Evolutionary conservation across 2,888 invertebrate species (phyloP), one percentile per base, ranked within the genome.

Genomic region (Cephus rjabovi): DNA sequence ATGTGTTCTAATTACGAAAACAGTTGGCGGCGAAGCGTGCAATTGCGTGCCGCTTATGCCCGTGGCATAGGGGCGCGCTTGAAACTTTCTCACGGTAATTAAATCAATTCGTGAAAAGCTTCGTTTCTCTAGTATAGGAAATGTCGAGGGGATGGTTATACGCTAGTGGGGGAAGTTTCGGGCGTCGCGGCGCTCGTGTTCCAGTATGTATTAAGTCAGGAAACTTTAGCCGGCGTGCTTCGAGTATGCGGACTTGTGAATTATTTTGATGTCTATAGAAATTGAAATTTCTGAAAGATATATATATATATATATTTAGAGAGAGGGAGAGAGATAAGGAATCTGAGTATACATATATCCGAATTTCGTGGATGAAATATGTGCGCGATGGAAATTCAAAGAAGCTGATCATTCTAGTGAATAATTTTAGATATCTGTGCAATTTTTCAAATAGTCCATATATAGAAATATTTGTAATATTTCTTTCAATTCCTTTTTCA

Each of bases 41-140:
- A 0, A 71, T 71, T 71, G 71, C 71, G 31, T 34, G 15, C 30
- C 34, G 71, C 71, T 12, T 23, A 35, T 70, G 71, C 12, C 15
- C 31, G 31, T 12, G 31, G 31, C 31, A 71, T 71, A 33, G 33
- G 71, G 12, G 33, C 33, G 11, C 31, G 34, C 71, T 34, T 1
- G 12, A 71, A 34, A 71, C 31, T 71, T 71, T 71, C 34, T 31
- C 34, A 71, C 71, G 34, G 71, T 71, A 87, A 87, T 87, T 87
- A 87, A 87, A 87, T 87, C 83, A 82, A 82, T 83, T 81, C 71
- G 34, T 31, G 71, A 71, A 11, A 71, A 12, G 71, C 34, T 33
- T 71, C 56, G 56, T 56, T 56, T 23, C 56, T 23, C 23, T 9
- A 23, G 23, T 56, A 56, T 56, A 56, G 56, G 23, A 56, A 23